Evolutionary conservation across 2,888 invertebrate genomes (phyloP), one percentile per base, ranked within the genome.

Genomic region (Tachina fera): DNA sequence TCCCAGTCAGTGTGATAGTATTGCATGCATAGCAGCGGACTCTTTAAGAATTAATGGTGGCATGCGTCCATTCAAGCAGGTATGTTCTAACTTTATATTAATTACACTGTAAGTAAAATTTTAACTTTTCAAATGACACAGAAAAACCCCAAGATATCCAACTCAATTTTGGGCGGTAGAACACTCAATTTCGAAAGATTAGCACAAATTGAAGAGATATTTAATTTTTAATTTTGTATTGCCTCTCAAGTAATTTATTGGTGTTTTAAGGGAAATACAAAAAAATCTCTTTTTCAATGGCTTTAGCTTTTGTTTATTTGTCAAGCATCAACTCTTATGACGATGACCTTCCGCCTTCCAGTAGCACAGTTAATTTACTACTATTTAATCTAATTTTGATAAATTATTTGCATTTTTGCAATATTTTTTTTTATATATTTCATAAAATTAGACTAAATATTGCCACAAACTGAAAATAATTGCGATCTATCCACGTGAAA

Each of bases 11-110:
- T 68, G 72, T 47, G 83, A 83, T 53, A 97, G 97, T 88, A 97
- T 98, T 87, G 98, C 98, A 67, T 97, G 97, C 91, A 98, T 99
- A 90, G 98, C 98, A 31, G 98, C 98, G 71, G 98, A 98, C 93
- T 98, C 98, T 82, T 95, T 98, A 89, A 95, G 98, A 91, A 97
- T 98, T 93, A 98, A 98, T 94, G 99, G 98, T 88, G 98, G 98
- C 90, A 97, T 98, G 95, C 95, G 98, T 89, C 98, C 97, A 92
- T 98, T 98, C 94, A 97, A 97, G 93, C 98, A 98, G 96, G 97
- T 97, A 76, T 68, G 82, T 84, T 41, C 19, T 31, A 31, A 2
- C 31, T 31, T 3, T 3, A 31, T 9, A 13, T 13, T 10, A 13
- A 41, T 51, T 74, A 1, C 19, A 61, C n/a, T 22, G n/a, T 6